These are phyloP conservation scores for Thaumetopoea pityocampa DNA, from an alignment of 1,140 invertebrate genomes.

Conservation along the genomic window DNA sequence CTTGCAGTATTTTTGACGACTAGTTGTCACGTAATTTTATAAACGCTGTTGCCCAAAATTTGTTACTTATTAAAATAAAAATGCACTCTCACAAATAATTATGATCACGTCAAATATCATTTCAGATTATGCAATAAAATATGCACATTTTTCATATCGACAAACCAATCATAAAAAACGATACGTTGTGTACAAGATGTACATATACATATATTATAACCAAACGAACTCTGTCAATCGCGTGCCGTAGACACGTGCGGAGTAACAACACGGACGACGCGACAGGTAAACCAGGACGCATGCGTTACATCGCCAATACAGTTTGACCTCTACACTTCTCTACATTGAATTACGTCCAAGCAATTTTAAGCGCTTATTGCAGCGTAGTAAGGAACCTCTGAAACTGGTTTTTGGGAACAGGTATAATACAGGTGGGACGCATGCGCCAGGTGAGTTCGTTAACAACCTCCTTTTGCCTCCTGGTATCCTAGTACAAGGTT, in stretches of 20 bases:
- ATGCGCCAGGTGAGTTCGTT: conserved; percentile 48
- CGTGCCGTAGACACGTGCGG: conserved; percentile 20
- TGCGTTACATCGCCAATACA: conserved; percentile 35
- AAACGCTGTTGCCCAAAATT: no score
- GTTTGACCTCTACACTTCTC: conserved; percentile 24
- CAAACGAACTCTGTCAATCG: conserved; percentile 3
- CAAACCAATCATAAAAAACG: no score
- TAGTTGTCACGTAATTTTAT: no score
- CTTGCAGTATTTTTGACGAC: no score
- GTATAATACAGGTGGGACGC: conserved; percentile 58
- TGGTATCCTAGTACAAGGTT: conserved; percentile 67
- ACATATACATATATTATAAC: no score
- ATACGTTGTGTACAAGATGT: no score
- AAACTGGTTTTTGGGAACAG: conserved; percentile 44
- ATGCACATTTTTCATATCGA: no score
- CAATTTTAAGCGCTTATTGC: conserved; percentile 6
- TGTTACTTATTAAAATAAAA: no score
- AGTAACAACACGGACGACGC: conserved; percentile 15
- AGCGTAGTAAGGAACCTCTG: conserved; percentile 19
- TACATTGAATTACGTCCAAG: conserved; percentile 13
- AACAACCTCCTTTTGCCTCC: conserved; percentile 36
- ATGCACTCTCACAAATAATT: no score
- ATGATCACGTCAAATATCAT: no score
- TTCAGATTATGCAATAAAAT: no score
- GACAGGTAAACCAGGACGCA: conserved; percentile 37